Conservation (phyloP, 2,797 vertebrate genomes). For the Astyanax mexicanus region DNA sequence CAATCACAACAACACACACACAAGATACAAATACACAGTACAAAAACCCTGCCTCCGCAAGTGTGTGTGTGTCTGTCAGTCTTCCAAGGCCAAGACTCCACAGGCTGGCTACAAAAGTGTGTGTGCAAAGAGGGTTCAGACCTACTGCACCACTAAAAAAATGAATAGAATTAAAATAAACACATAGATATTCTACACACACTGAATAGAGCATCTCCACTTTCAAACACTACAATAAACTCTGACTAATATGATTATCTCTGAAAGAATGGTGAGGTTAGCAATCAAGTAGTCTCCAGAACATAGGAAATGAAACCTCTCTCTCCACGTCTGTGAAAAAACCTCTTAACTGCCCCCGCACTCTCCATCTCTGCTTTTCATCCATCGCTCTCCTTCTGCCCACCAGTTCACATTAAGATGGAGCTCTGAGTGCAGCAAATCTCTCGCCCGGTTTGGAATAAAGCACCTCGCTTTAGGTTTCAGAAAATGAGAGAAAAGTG, state of each 20-base stretch:
- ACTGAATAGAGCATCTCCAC: background rate
- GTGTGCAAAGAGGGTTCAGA: background rate
- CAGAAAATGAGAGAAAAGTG: constrained; percentile 18
- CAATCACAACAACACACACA: background rate
- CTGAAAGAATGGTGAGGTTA: background rate
- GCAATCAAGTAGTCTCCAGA: constrained; percentile 1
- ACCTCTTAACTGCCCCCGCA: constrained; percentile 35
- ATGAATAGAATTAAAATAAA: background rate
- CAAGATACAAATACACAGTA: background rate
- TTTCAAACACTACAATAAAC: background rate
- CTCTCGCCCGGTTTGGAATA: constrained; percentile 43
- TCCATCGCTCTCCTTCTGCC: constrained; percentile 26
- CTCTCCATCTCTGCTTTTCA: constrained; percentile 35
- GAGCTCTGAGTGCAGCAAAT: constrained; percentile 51
- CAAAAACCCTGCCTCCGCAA: background rate
- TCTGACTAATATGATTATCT: background rate
- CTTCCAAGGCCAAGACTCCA: background rate
- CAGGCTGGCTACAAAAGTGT: background rate
- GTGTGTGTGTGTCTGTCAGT: background rate
- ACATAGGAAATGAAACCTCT: constrained; percentile 42
- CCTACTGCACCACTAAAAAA: background rate
- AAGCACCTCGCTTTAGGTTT: constrained; percentile 35
- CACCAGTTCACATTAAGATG: constrained; percentile 45
- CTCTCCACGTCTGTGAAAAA: constrained; percentile 28
- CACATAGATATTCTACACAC: too few species aligned